phyloP scores from a whole-genome alignment of 2,797 vertebrate genomes.

The Lepilemur septentrionalis region DNA sequence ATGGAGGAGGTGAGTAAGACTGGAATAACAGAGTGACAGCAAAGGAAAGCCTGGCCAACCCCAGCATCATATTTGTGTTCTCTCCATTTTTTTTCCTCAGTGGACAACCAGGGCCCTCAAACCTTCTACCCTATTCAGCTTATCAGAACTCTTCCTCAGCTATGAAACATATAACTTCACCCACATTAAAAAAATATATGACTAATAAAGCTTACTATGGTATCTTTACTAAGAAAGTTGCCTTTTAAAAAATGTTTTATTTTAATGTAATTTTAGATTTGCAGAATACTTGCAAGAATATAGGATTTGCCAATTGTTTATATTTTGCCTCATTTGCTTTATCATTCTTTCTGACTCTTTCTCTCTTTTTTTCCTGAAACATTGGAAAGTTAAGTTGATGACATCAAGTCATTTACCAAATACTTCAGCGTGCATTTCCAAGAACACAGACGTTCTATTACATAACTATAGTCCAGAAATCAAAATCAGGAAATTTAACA shows the following conservation, averaged over 20 bases:
- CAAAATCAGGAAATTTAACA: not conserved
- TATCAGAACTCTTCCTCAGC: not conserved
- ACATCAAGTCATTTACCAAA: not conserved
- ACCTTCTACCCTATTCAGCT: not conserved
- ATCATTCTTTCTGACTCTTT: not conserved
- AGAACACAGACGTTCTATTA: not conserved
- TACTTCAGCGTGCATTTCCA: not conserved
- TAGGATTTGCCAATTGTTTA: not conserved
- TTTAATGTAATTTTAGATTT: not conserved
- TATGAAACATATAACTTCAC: not conserved
- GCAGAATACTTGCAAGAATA: not conserved
- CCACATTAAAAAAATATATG: not conserved
- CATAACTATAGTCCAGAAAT: not conserved
- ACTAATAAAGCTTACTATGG: not conserved
- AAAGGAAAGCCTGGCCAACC: not conserved
- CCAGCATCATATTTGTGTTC: not conserved
- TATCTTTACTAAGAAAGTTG: constrained; percentile 1
- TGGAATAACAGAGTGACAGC: not conserved
- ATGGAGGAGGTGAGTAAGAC: not conserved
- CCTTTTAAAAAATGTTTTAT: not conserved
- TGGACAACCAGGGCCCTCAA: not conserved
- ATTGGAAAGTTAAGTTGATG: not conserved
- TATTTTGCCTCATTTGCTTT: not conserved
- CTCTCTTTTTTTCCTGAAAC: not conserved
- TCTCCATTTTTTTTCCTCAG: not conserved